Evolutionary conservation across 2,113 vertebrate genomes (phyloP).

Genomic region (Misgurnus mizolepis): DNA sequence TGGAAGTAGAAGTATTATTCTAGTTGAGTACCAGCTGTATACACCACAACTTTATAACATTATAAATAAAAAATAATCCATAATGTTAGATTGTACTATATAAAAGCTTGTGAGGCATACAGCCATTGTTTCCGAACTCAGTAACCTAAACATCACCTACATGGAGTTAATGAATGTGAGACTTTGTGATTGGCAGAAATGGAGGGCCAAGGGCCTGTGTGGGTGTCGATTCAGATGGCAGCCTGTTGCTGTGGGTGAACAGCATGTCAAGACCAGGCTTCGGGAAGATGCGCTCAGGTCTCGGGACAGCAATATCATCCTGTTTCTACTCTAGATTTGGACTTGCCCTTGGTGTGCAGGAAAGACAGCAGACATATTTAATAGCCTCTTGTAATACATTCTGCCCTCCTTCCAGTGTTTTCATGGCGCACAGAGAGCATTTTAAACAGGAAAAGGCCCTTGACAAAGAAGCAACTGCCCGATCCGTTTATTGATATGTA

Average conservation of each 20-base stretch:
- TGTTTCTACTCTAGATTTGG: slow-evolving; percentile 8
- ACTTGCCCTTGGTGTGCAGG: slow-evolving; percentile 27
- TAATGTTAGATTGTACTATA: too few relatives aligned
- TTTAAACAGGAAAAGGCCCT: slow-evolving; percentile 42
- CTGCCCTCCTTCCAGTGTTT: slow-evolving; percentile 36
- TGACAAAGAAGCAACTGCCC: slow-evolving; percentile 34
- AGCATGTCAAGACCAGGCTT: slow-evolving; percentile 37
- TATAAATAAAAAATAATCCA: too few relatives aligned
- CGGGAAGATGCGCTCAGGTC: neutral
- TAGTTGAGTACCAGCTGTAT: too few relatives aligned
- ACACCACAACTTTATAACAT: too few relatives aligned
- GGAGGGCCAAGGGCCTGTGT: neutral
- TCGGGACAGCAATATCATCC: slow-evolving; percentile 26
- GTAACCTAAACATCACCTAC: too few relatives aligned
- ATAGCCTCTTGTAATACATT: slow-evolving; percentile 39
- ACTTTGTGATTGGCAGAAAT: slow-evolving; percentile 18
- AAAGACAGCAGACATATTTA: slow-evolving; percentile 38
- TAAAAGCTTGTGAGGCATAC: too few relatives aligned
- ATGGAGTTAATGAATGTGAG: neutral
- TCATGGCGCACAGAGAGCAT: slow-evolving; percentile 23
- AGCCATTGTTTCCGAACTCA: too few relatives aligned
- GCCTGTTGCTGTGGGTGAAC: slow-evolving; percentile 16
- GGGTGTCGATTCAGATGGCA: slow-evolving; percentile 36
- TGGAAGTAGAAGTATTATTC: too few relatives aligned
- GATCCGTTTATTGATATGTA: slow-evolving; percentile 40